Evolutionary conservation across 92 coral and sea anemone genomes (phyloP).

Genomic region (Plumapathes pennacea): DNA sequence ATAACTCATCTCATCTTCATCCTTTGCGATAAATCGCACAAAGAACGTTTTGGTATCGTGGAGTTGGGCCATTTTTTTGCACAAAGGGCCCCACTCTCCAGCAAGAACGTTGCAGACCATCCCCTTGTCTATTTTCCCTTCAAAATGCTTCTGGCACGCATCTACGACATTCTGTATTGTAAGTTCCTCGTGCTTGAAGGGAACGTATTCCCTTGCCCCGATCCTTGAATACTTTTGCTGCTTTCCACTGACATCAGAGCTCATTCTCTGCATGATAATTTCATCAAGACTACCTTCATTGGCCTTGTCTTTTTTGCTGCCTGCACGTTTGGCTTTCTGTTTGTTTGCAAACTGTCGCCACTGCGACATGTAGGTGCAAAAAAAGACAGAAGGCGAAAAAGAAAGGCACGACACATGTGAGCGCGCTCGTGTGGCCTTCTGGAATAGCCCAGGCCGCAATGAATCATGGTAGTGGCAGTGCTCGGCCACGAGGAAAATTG

Average conservation of each 20-base stretch:
- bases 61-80: slow-evolving; percentile 40
- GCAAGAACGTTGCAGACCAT: slow-evolving; percentile 44
- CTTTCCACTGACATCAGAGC: slow-evolving; percentile 43
- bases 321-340: slow-evolving; percentile 43
- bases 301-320: no score
- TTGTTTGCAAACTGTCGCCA: slow-evolving; percentile 64
- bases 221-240: slow-evolving; percentile 42
- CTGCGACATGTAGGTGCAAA: slow-evolving; percentile 64
- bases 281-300: no score
- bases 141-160: slow-evolving; percentile 43
- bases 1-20: neutral
- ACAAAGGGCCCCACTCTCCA: slow-evolving; percentile 42
- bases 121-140: slow-evolving; percentile 17
- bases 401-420: no score
- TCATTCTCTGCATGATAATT: slow-evolving; percentile 41
- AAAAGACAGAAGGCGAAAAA: neutral
- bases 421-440: slow-evolving; percentile 5
- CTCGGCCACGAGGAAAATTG: slow-evolving; percentile 36
- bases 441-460: slow-evolving; percentile 29
- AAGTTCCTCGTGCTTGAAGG: slow-evolving; percentile 40
- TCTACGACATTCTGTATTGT: slow-evolving; percentile 18
- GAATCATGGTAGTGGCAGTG: slow-evolving; percentile 48
- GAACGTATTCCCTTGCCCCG: slow-evolving; percentile 49
- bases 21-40: slow-evolving; percentile 23
- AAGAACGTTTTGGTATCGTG: slow-evolving; percentile 26